Conservation (phyloP, 30 jellyfish, hydroid and myxozoan species). For the Sanderia malayensis region DNA sequence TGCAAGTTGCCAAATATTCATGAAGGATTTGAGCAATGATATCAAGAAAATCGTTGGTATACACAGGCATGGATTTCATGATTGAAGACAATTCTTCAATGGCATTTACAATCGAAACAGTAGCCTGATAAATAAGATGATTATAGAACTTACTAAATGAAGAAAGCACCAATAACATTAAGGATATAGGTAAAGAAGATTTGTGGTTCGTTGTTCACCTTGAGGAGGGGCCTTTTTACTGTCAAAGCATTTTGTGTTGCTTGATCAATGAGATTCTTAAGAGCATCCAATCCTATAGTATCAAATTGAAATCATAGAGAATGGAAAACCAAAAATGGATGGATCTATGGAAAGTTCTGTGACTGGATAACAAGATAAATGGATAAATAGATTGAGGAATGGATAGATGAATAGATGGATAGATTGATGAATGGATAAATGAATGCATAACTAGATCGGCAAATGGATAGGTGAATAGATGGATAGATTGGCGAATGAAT, state of each 20-base stretch:
- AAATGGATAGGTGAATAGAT: too few relatives aligned
- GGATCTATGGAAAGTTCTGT: too few relatives aligned
- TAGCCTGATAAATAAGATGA: conserved; percentile 37
- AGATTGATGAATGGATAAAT: too few relatives aligned
- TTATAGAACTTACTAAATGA: background rate
- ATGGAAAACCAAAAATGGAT: background rate
- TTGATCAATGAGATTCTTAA: conserved; percentile 72
- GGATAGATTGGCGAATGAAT: too few relatives aligned
- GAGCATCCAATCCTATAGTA: conserved; percentile 75
- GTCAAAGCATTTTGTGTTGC: conserved; percentile 67
- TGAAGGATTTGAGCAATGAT: conserved; percentile 68
- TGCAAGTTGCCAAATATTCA: conserved; percentile 72
- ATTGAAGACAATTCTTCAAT: conserved; percentile 67
- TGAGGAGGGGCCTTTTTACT: conserved; percentile 64
- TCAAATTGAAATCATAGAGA: background rate
- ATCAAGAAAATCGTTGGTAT: conserved; percentile 84
- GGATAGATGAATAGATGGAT: too few relatives aligned
- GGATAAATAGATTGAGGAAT: too few relatives aligned
- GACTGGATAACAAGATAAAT: too few relatives aligned
- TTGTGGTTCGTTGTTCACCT: too few relatives aligned
- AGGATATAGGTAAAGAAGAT: too few relatives aligned
- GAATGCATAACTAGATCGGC: too few relatives aligned
- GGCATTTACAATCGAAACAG: conserved; percentile 51
- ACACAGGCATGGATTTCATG: conserved; percentile 80
- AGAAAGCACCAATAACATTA: background rate